A percentile compares a stretch with the other conserved stretches of the same genome.
Conservation (phyloP, 2,888 invertebrate species). For the Drosophila gaucha region DNA sequence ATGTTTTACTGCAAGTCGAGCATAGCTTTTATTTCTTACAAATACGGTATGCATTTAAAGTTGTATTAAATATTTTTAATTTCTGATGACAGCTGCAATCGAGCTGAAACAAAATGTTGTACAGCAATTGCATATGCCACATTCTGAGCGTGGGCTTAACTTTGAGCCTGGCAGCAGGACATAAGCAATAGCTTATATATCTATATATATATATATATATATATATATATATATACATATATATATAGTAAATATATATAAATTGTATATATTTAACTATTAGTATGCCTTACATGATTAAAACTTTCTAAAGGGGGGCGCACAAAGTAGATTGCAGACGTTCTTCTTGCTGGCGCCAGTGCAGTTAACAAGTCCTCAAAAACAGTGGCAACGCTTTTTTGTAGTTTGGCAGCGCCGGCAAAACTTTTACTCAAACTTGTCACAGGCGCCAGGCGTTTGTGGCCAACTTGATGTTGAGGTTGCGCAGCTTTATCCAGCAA, state of each 20-base stretch:
- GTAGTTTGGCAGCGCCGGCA: conserved; percentile 37
- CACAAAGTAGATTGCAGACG: conserved; percentile 29
- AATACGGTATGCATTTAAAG: neutral
- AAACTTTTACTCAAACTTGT: conserved; percentile 69
- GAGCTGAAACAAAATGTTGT: conserved; percentile 22
- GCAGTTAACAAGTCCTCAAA: conserved; percentile 57
- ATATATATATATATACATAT: neutral
- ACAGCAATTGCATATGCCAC: neutral
- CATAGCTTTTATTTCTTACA: neutral
- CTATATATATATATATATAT: neutral
- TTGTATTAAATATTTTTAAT: neutral
- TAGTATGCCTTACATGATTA: conserved; percentile 63
- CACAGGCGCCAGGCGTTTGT: conserved; percentile 61
- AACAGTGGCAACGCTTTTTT: conserved; percentile 45
- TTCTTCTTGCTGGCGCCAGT: conserved; percentile 20
- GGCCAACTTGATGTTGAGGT: conserved; percentile 61
- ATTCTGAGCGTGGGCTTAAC: neutral
- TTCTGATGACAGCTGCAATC: conserved; percentile 6
- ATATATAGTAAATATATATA: neutral
- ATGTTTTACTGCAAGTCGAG: no score
- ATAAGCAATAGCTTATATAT: no score
- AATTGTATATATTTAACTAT: conserved; percentile 31
- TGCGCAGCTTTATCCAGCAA: conserved; percentile 13
- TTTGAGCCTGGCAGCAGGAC: neutral
- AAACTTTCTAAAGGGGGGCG: conserved; percentile 55